Base-by-base conservation (phyloP, 2,797 vertebrate species). In the Myoxocephalus aenaeus region DNA sequence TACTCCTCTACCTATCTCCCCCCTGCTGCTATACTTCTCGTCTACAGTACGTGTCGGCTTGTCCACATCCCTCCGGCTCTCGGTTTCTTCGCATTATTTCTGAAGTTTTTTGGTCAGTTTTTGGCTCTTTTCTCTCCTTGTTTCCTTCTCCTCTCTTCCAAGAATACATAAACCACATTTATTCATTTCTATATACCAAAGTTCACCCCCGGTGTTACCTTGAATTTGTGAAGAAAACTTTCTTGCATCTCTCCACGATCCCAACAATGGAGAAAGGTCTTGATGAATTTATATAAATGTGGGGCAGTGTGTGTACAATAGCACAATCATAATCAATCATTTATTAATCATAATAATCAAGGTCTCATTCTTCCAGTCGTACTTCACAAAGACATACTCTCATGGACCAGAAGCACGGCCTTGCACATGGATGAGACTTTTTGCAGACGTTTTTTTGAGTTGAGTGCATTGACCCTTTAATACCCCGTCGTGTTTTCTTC, bases 1-100 rank as follows among this genome's bases (percentile, higher is more conserved):
- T 69, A 29, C 75, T 53, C 66, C 65, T 79, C 40, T 73, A 86
- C 83, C 75, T 82, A 65, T 66, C 38, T 70, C 65, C 3, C 12
- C 18, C 4, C 22, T 11, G 13, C 22, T 44, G 42, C 59, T 25
- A 12, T 36, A 61, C 38, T 50, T 36, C 53, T 74, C 48, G 22
- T 64, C 56, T 59, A 54, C 51, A 25, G 48, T 51, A 75, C 65
- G 71, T 62, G 56, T 61, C 12, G 65, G 65, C 22, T 42, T 42
- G 32, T 53, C 69, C 65, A 46, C 62, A 22, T 73, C 58, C 70
- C 29, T 22, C n/a, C 69, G 10, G 14, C 22, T 62, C 70, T 69
- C 13, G 1, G 1, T 42, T 73, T 67, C 18, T 27, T 40, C 5
- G 4, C 7, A 64, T 74, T 79, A 14, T 27, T 54, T 15, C 25